Evolutionary conservation across 2,888 invertebrate species (phyloP).

Genomic region (Nephrocerus scutellatus): DNA sequence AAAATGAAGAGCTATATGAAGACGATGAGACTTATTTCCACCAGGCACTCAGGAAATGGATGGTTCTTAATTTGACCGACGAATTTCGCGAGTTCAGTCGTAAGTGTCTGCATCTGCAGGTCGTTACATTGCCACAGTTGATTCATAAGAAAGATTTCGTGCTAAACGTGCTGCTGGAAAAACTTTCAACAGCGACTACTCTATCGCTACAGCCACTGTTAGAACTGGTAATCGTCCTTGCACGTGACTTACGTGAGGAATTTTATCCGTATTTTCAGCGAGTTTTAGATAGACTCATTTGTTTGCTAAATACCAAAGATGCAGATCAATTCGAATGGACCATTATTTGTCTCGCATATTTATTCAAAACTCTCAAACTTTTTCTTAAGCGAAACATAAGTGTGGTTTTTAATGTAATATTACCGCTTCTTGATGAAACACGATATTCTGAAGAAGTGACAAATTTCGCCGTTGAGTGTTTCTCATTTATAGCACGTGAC

Average conservation of each 20-base stretch:
- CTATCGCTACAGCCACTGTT: conserved; percentile 73
- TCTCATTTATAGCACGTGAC: conserved; percentile 89
- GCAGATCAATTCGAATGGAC: conserved; percentile 80
- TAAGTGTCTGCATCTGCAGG: conserved; percentile 56
- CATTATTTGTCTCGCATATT: conserved; percentile 76
- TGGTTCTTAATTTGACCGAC: conserved; percentile 76
- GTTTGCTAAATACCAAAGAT: conserved; percentile 66
- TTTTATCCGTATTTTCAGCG: conserved; percentile 79
- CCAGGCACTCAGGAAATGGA: conserved; percentile 81
- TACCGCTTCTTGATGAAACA: conserved; percentile 70
- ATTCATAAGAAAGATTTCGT: conserved; percentile 73
- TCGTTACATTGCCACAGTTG: conserved; percentile 78
- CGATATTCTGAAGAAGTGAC: conserved; percentile 73
- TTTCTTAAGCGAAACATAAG: conserved; percentile 73
- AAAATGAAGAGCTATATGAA: conserved; percentile 59
- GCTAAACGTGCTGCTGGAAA: conserved; percentile 62
- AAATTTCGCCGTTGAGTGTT: conserved; percentile 92
- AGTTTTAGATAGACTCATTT: conserved; percentile 66
- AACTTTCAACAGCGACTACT: conserved; percentile 64
- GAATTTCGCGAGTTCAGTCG: conserved; percentile 71
- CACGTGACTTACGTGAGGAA: conserved; percentile 80
- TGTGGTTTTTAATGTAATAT: conserved; percentile 60
- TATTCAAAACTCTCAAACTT: conserved; percentile 84
- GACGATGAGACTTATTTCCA: conserved; percentile 72
- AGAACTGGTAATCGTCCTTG: conserved; percentile 76